Evolutionary conservation across 2,888 invertebrate genomes (phyloP), one percentile per base, ranked within the genome.

Genomic region (Stramonita haemastoma): DNA sequence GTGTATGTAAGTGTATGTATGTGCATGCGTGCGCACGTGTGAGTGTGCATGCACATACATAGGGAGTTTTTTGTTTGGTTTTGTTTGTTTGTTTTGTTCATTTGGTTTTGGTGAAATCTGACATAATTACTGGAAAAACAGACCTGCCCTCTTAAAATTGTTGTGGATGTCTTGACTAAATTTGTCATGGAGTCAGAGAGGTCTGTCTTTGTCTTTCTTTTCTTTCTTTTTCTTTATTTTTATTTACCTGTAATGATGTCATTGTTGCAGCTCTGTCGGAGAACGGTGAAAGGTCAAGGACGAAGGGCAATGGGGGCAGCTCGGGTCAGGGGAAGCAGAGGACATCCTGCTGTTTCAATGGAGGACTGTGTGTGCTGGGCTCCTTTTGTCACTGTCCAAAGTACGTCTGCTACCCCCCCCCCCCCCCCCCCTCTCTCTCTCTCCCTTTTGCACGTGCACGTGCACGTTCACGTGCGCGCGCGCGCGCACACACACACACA

Each of bases 331-430:
- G 77, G 34, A 34, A 84, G 15, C 83, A 29, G 81, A 32, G 60
- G 66, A 84, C 84, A 2, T 92, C 84, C 11, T 92, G 92, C 83
- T 92, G 92, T 87, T 81, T 86, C 32, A 92, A 92, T 87, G 92
- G 90, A n/a, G 92, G 92, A 29, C 8, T 91, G 0, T 92, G 92
- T 81, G 91, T 92, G 60, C 90, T 92, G 90, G 92, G 91, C 36
- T 90, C 90, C 29, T 92, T 92, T 90, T 92, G 92, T 89, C 87
- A 89, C 73, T 92, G 92, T 85, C 91, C 88, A 66, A 86, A 91
- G 92, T 92, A 90, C 90, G 92, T 89, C 1, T n/a, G 29, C 66
- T 26, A 15, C 2, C 15, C n/a, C 1, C 77, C n/a, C 6, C 8
- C 29, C 22, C 32, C 26, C 15, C n/a, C 1, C 56, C 32, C 15